Conservation (phyloP, 1,140 invertebrate species). For the Drosophila micromelanica region DNA sequence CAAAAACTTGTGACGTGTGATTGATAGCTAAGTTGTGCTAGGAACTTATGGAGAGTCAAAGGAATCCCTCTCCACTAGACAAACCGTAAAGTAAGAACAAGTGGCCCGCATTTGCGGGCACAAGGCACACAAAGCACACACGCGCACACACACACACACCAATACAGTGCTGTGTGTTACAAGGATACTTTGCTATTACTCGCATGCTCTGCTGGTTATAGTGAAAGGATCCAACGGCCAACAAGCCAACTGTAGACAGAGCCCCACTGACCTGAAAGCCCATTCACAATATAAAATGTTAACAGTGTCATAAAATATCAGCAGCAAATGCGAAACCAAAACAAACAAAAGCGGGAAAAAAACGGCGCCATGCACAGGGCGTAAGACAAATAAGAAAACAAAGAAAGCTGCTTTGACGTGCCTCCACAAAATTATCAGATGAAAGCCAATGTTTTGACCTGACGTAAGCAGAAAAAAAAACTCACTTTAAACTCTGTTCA, state of each 20-base stretch:
- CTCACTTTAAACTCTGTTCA: not conserved
- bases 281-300: conserved; percentile 71
- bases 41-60: conserved; percentile 16
- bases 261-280: conserved; percentile 4
- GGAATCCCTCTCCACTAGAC: conserved; percentile 11
- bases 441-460: conserved; percentile 1
- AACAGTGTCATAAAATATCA: conserved; percentile 81
- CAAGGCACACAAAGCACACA: not conserved
- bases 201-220: conserved; percentile 59
- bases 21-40: conserved; percentile 40
- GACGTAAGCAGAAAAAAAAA: not conserved
- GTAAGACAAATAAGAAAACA: conserved; percentile 51
- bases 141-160: not conserved
- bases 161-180: conserved; percentile 10
- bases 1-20: conserved; percentile 35
- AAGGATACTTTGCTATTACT: conserved; percentile 48
- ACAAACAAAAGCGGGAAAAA: conserved; percentile 35
- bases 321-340: conserved; percentile 67
- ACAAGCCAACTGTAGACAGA: conserved; percentile 21
- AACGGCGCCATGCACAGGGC: conserved; percentile 15
- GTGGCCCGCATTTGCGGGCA: conserved; percentile 6
- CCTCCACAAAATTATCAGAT: conserved; percentile 33
- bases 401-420: conserved; percentile 26
- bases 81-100: not conserved
- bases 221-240: conserved; percentile 49